A percentile compares a stretch with the other conserved stretches of the same genome.
Conservation (phyloP, 2,888 invertebrate species). For the Protula sp. region DNA sequence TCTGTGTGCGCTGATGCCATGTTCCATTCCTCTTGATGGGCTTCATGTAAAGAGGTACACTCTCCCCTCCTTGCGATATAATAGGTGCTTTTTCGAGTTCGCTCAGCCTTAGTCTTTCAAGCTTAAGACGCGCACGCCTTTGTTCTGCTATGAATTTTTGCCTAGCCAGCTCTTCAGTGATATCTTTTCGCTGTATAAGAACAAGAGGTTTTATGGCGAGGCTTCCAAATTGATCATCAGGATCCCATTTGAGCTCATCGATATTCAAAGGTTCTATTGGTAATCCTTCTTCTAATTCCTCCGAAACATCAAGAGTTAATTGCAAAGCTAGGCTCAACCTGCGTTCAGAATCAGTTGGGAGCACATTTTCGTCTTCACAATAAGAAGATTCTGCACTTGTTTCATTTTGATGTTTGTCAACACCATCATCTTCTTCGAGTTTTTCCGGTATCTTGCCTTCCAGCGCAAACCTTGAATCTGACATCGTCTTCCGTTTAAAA, state of each 20-base stretch:
- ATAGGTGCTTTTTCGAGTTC: background rate
- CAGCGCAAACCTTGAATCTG: background rate
- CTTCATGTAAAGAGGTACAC: background rate
- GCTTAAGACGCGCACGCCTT: background rate
- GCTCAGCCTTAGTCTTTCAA: background rate
- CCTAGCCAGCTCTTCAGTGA: background rate
- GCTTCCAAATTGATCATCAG: background rate
- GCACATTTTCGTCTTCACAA: background rate
- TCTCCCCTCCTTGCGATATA: background rate
- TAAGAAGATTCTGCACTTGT: background rate
- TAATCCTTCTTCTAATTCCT: background rate
- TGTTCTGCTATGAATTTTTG: background rate
- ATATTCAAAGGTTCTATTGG: constrained; percentile 3
- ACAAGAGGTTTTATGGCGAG: constrained; percentile 1
- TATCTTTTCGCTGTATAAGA: constrained; percentile 2
- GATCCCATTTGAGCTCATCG: constrained; percentile 1
- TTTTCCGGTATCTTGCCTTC: background rate
- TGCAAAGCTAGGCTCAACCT: background rate
- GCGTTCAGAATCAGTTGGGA: background rate
- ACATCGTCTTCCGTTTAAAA: background rate
- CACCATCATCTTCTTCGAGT: background rate
- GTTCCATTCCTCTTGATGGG: background rate
- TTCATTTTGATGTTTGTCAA: background rate
- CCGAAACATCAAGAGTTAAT: background rate
- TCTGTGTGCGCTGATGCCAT: background rate